A percentile compares a stretch with the other conserved stretches of the same genome.
These are phyloP conservation scores for Pegoplata infirma DNA, from an alignment of 2,888 invertebrate species.

Conservation along the genomic window DNA sequence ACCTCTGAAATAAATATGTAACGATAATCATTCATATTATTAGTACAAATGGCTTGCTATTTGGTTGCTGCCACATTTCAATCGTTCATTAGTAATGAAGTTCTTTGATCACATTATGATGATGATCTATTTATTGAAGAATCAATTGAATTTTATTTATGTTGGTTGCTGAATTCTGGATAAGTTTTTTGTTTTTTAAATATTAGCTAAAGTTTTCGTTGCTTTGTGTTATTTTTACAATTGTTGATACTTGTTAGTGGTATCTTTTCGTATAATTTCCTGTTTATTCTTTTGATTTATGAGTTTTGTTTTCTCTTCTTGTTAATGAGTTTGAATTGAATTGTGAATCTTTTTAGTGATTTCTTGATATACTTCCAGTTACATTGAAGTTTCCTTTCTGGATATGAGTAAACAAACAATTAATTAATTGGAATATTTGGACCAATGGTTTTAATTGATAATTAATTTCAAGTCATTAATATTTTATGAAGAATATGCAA, in stretches of 20 bases:
- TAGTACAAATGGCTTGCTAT: neutral
- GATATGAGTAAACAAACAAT: slow-evolving; percentile 65
- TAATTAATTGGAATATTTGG: slow-evolving; percentile 56
- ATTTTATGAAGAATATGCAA: neutral
- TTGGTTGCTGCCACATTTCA: slow-evolving; percentile 9
- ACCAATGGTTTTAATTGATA: slow-evolving; percentile 38
- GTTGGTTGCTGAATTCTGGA: neutral
- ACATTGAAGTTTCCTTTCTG: slow-evolving; percentile 53
- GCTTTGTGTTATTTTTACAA: neutral
- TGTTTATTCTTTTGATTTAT: slow-evolving; percentile 66
- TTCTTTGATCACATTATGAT: slow-evolving; percentile 21
- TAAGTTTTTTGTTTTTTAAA: neutral
- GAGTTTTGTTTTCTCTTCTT: slow-evolving; percentile 53
- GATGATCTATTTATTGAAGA: neutral
- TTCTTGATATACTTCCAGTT: slow-evolving; percentile 41
- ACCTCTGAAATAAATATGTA: slow-evolving; percentile 16
- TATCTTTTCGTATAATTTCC: slow-evolving; percentile 62
- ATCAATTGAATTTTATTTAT: neutral
- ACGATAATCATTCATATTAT: slow-evolving; percentile 34
- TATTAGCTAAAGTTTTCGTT: slow-evolving; percentile 1
- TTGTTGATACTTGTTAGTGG: slow-evolving; percentile 25
- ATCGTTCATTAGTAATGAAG: neutral
- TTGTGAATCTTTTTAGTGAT: neutral
- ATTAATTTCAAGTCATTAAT: slow-evolving; percentile 33
- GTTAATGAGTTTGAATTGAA: too few relatives aligned